Evolutionary conservation across 2,113 vertebrate species (phyloP), one percentile per base, ranked within the genome.

Genomic region (Clupea harengus): DNA sequence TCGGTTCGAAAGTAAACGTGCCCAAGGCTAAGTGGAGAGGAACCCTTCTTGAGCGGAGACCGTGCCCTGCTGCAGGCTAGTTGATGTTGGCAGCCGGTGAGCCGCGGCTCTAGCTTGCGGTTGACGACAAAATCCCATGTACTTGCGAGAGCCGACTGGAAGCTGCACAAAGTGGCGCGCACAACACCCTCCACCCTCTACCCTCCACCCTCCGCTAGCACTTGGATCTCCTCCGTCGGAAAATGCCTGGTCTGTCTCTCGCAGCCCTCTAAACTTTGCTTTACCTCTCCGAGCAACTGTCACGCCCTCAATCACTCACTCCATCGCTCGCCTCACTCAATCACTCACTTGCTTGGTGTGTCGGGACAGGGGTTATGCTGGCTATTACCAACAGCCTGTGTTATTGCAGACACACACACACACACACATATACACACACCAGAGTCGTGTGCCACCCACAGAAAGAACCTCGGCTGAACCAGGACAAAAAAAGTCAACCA

Each of bases 21-120:
- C 28, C 72, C 72, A 4, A 5, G 72, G 72, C 72, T 78, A 78
- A 78, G 72, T 78, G 72, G 72, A 78, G 72, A 78, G 72, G 32
- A 78, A 78, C 72, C 28, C 72, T 78, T 39, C 25, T 72, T 32
- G 32, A 32, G 28, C 72, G 3, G 28, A 32, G 25, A 3, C 4
- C 32, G 72, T 78, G 72, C 32, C 72, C 72, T 78, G 72, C 72
- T 18, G 72, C 72, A 39, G 32, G 72, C 72, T 78, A 11, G 72
- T 78, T 78, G 72, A 78, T 78, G 72, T 78, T 78, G 72, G 72
- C 72, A 78, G 72, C 11, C 32, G 28, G 2, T 72, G 64, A 3
- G 11, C 72, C 28, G 72, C 5, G 72, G 72, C 72, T 39, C 28
- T 39, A 32, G 28, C 72, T 17, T 44, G 72, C 72, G 72, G 72